phyloP scores from a whole-genome alignment of 2,888 invertebrate genomes.

The Drosophila cognata region DNA sequence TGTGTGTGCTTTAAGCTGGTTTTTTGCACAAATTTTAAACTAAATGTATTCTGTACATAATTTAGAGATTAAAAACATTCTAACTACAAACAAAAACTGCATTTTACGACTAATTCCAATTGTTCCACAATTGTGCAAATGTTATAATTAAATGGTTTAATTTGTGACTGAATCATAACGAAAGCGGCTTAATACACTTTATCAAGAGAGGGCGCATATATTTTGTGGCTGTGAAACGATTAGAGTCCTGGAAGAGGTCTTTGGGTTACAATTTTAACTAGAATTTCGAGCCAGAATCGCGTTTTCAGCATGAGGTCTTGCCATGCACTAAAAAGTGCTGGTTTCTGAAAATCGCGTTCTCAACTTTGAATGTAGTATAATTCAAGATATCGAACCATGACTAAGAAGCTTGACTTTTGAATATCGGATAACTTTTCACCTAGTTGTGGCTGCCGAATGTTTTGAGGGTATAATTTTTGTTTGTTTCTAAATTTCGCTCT shows the following conservation, averaged over 20 bases:
- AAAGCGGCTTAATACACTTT: constrained; percentile 16
- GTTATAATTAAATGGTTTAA: constrained; percentile 17
- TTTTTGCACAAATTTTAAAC: neutral
- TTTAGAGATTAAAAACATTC: neutral
- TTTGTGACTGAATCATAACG: constrained; percentile 6
- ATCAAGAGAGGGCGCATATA: too few species aligned
- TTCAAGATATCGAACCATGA: neutral
- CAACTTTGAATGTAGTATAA: too few species aligned
- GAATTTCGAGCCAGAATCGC: neutral
- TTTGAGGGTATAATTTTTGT: too few species aligned
- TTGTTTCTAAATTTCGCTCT: too few species aligned
- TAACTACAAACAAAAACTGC: neutral
- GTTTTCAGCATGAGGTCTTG: neutral
- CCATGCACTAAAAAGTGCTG: too few species aligned
- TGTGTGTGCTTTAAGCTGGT: neutral
- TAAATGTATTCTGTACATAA: neutral
- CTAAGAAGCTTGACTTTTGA: neutral
- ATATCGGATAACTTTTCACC: neutral
- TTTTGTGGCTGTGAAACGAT: too few species aligned
- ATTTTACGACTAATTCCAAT: constrained; percentile 5
- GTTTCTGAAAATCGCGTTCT: too few species aligned
- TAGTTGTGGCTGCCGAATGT: neutral
- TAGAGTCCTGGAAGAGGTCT: too few species aligned
- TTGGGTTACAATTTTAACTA: neutral
- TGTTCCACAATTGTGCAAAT: neutral